Evolutionary conservation across 2,113 vertebrate species (phyloP).

Genomic region (Cyanoliseus patagonus): DNA sequence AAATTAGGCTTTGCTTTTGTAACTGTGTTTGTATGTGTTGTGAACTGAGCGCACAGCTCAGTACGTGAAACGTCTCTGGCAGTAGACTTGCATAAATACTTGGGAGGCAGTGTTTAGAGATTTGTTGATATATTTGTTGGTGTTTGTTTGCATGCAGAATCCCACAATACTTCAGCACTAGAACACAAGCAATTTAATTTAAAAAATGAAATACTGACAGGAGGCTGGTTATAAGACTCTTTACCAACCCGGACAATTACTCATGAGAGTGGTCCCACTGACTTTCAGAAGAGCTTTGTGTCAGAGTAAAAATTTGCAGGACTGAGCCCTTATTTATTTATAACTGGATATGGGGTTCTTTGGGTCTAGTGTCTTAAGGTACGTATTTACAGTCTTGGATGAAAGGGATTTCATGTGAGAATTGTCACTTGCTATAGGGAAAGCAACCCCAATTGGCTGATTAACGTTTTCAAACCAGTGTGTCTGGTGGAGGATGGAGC

Average conservation of each 20-base stretch:
- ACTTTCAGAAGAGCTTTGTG: background rate
- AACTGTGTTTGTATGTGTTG: background rate
- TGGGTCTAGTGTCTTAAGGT: background rate
- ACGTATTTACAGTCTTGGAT: background rate
- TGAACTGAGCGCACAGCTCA: background rate
- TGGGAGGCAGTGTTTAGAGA: constrained; percentile 18
- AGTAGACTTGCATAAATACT: background rate
- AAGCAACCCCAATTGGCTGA: background rate
- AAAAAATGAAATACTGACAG: background rate
- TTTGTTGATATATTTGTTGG: background rate
- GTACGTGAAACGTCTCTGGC: background rate
- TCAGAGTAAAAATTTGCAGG: background rate
- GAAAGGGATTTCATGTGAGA: background rate
- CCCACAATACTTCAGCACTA: background rate
- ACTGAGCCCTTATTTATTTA: background rate
- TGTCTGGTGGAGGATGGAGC: background rate
- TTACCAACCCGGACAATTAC: background rate
- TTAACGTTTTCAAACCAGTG: background rate
- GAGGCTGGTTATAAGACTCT: background rate
- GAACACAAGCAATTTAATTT: background rate
- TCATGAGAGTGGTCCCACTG: background rate
- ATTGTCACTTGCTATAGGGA: background rate
- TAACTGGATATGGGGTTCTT: background rate
- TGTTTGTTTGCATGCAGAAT: constrained; percentile 1
- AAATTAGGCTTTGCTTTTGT: background rate